Conservation (phyloP, 2,888 invertebrate genomes). For the Pterostichus madidus region DNA sequence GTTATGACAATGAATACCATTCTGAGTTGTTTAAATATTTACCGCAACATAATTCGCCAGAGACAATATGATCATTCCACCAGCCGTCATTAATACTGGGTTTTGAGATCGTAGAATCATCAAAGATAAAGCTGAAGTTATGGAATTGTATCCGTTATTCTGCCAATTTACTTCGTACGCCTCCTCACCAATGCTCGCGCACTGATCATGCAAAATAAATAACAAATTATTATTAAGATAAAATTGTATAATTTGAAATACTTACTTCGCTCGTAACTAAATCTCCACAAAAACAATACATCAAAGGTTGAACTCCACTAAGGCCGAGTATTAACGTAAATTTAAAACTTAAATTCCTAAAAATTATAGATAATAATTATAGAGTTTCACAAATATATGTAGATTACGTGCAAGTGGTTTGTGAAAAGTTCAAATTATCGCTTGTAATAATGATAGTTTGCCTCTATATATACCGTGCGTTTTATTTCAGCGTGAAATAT, state of each 20-base stretch:
- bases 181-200: neutral
- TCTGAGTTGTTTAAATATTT: neutral
- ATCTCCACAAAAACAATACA: slow-evolving; percentile 13
- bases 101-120: neutral
- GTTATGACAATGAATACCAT: too few species aligned
- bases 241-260: neutral
- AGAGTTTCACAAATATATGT: too few species aligned
- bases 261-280: slow-evolving; percentile 5
- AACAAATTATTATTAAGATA: too few species aligned
- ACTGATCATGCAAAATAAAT: neutral
- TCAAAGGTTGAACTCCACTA: neutral
- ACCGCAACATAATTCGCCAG: neutral
- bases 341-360: neutral
- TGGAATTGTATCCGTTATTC: neutral
- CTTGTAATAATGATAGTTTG: too few species aligned
- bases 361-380: neutral
- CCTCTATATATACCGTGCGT: too few species aligned
- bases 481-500: too few species aligned
- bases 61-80: neutral
- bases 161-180: slow-evolving; percentile 1
- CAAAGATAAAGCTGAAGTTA: neutral
- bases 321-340: neutral
- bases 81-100: neutral
- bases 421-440: too few species aligned
- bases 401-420: too few species aligned